Base-by-base conservation (phyloP, 2,113 vertebrate genomes). In the Hiodon tergisus region DNA sequence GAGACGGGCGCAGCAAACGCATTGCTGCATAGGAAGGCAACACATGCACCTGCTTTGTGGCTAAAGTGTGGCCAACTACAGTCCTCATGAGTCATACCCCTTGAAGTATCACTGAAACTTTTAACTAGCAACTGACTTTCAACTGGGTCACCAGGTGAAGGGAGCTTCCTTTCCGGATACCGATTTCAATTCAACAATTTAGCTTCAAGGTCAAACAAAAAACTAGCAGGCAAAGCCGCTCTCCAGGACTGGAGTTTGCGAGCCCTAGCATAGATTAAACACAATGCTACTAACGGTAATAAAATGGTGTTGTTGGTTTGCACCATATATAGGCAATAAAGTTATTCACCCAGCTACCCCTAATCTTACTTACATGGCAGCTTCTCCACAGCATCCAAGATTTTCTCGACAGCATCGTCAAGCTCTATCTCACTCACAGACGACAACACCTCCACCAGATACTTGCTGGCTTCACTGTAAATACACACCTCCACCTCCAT, bases 321-420 rank as follows among this genome's bases (percentile, higher is more conserved):
- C 4, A 31, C 5, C 66, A 14, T 48, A 2, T 52, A 6, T 6
- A n/a, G 31, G 31, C 53, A 55, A 50, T n/a, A 13, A 57, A 10
- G 46, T 5, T 48, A 31, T 69, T 61, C 53, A 67, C 7, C 68
- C n/a, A 3, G 46, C 46, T 10, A 14, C 4, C 67, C 50, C n/a
- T 11, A 58, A 10, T 3, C 6, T 52, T 79, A 91, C 95, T 90
- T 81, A 98, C 97, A 83, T 7, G 94, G 93, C 51, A 98, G 96
- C 65, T 98, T 99, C 79, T 99, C 96, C 71, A 98, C 87, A 0
- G 94, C 90, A 81, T 98, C 95, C 4, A 98, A 90, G 74, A 98
- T 90, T 79, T 83, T 92, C 85, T 96, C 96, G 72, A 96, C 86
- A 11, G 87, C 68, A 80, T 94, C 84, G 4, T 98, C 95, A 71